Percentiles rank a stretch among this genome's conserved stretches.
These are phyloP conservation scores for Tiliacea aurago DNA, from an alignment of 2,888 invertebrate genomes.

Conservation along the genomic window DNA sequence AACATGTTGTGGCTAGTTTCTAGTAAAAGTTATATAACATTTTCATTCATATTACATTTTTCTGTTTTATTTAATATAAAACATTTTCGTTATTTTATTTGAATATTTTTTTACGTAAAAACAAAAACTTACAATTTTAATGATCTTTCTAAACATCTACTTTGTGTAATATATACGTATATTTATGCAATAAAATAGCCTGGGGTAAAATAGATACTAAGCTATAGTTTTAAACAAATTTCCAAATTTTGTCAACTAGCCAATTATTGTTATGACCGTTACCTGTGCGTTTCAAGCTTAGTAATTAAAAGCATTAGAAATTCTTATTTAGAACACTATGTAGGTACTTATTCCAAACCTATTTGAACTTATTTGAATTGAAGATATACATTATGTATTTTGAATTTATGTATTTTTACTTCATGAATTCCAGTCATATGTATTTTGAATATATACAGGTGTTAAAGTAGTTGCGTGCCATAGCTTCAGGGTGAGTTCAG, in stretches of 20 bases:
- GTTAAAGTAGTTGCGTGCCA: no score
- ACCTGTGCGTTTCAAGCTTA: conserved; percentile 32
- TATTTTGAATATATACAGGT: no score
- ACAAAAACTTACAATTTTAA: conserved; percentile 23
- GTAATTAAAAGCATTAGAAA: conserved; percentile 31
- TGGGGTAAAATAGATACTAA: neutral
- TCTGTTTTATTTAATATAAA: conserved; percentile 24
- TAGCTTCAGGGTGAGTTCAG: no score
- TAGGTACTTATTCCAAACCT: conserved; percentile 28
- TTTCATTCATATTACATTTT: conserved; percentile 15
- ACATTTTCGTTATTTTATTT: conserved; percentile 21
- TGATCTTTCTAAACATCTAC: conserved; percentile 23
- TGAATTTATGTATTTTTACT: conserved; percentile 23
- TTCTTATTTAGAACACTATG: conserved; percentile 31
- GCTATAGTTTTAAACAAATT: conserved; percentile 17
- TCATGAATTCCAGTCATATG: conserved; percentile 18
- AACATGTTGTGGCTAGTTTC: conserved; percentile 25
- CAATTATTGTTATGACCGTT: conserved; percentile 30
- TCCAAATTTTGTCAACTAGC: conserved; percentile 23
- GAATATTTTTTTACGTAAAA: conserved; percentile 20
- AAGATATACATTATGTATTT: no score
- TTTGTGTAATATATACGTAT: conserved; percentile 11
- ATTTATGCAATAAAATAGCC: neutral
- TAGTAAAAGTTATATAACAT: conserved; percentile 22
- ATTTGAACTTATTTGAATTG: conserved; percentile 26